Evolutionary conservation across 2,797 vertebrate genomes (phyloP).

Genomic region (Lophius americanus): DNA sequence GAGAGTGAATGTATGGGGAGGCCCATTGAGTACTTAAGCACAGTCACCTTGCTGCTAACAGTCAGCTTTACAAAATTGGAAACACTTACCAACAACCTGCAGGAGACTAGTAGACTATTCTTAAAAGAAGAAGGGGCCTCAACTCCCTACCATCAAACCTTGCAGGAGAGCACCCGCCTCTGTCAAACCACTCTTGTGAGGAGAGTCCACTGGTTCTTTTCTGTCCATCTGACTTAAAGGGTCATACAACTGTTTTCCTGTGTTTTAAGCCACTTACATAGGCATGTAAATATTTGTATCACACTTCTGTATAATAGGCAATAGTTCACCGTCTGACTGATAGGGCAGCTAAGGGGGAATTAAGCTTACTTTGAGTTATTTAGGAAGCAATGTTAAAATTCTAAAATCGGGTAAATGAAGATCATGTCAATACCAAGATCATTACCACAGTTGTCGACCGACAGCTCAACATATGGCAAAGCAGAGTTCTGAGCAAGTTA

Average conservation of each 20-base stretch:
- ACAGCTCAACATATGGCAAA: too few relatives aligned
- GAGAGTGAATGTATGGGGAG: conserved; percentile 4
- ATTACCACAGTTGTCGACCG: too few relatives aligned
- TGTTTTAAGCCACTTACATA: background rate
- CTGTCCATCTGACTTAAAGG: background rate
- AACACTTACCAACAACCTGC: conserved; percentile 23
- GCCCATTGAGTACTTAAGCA: conserved; percentile 35
- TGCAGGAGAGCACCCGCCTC: conserved; percentile 25
- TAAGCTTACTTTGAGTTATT: too few relatives aligned
- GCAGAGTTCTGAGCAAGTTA: too few relatives aligned
- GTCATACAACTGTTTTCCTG: background rate
- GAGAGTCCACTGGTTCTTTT: conserved; percentile 5
- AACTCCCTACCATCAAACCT: conserved; percentile 36
- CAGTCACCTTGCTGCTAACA: conserved; percentile 45
- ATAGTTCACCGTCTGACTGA: background rate
- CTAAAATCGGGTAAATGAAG: too few relatives aligned
- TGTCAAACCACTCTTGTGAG: background rate
- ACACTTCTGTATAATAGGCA: background rate
- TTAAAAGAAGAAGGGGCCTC: conserved; percentile 9
- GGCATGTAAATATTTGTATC: background rate
- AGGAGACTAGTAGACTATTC: conserved; percentile 35
- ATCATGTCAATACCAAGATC: too few relatives aligned
- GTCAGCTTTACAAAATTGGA: conserved; percentile 48
- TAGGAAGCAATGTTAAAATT: too few relatives aligned
- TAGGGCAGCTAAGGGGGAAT: too few relatives aligned